Conservation (phyloP, 2,888 invertebrate genomes). For the Notocelia uddmanniana region DNA sequence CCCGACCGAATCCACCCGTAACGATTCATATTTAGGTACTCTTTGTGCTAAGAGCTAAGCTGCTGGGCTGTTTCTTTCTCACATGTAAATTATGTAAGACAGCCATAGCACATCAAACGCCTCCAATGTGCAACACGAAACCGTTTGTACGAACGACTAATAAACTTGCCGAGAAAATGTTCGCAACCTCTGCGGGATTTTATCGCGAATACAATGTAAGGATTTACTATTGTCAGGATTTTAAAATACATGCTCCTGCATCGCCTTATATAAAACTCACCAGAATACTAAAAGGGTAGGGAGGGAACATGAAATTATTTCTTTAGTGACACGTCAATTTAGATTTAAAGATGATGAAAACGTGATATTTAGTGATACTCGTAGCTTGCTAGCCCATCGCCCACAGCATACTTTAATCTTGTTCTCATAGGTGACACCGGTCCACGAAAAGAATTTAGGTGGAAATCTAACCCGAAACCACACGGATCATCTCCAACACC, state of each 20-base stretch:
- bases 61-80: conserved; percentile 5
- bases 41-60: not conserved
- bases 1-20: not conserved
- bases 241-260: conserved; percentile 5
- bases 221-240: conserved; percentile 13
- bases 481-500: not conserved
- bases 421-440: not conserved
- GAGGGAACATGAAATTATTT: too few species aligned
- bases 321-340: too few species aligned
- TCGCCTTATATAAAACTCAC: not conserved
- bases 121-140: conserved; percentile 45
- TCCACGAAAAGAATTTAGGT: too few species aligned
- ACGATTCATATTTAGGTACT: not conserved
- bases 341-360: too few species aligned
- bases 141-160: conserved; percentile 52
- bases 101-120: not conserved
- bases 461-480: not conserved
- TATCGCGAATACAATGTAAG: conserved; percentile 40
- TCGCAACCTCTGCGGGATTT: conserved; percentile 39
- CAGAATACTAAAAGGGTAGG: too few species aligned
- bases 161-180: conserved; percentile 51
- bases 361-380: too few species aligned
- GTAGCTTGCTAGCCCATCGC: too few species aligned
- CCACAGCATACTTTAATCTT: not conserved
- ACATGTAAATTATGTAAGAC: conserved; percentile 25